Base-by-base conservation (phyloP, 2,888 invertebrate genomes). In the Pammene fasciana region DNA sequence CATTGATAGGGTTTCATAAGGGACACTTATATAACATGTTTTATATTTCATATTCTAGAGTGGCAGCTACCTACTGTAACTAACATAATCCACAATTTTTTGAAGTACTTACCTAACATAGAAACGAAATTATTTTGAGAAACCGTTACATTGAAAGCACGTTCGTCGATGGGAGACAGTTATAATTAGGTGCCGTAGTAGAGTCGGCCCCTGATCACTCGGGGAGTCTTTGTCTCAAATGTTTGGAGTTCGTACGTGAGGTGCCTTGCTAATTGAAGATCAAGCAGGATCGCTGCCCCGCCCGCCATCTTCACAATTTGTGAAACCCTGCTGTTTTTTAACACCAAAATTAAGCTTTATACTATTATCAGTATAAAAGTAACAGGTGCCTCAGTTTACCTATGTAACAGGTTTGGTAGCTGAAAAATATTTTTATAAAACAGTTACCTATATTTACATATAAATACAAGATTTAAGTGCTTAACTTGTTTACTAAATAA, bases 211-310 rank as follows among this genome's bases (percentile, higher is more conserved):
- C 48, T 55, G 67, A 72, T 71, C 64, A 77, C 72, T 60, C 73
- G 68, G 55, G 71, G 72, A 71, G 79, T 79, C 75, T 78, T 80
- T 79, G 81, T 80, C 82, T 80, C 80, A 83, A 86, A 86, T 81
- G 81, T 84, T 85, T 78, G 79, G 72, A 75, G 78, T 78, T 76
- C 76, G 81, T 77, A 86, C 88, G 87, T 88, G 88, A 84, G 82
- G 77, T 76, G 72, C 75, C 77, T 76, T 75, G 75, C 78, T 85
- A 86, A 87, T 87, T 85, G 84, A 80, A 83, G 85, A 84, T 84
- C 77, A 80, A 79, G 78, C 75, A 38, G 59, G 36, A 62, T 68
- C 57, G 61, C 43, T 26, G 46, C 52, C 59, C 48, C 48, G 11
- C 43, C 50, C 46, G 45, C 34, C 50, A 45, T 43, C 57, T 68